These are phyloP conservation scores for Vidua chalybeata DNA, from an alignment of 2,113 vertebrate species.

Conservation along the genomic window DNA sequence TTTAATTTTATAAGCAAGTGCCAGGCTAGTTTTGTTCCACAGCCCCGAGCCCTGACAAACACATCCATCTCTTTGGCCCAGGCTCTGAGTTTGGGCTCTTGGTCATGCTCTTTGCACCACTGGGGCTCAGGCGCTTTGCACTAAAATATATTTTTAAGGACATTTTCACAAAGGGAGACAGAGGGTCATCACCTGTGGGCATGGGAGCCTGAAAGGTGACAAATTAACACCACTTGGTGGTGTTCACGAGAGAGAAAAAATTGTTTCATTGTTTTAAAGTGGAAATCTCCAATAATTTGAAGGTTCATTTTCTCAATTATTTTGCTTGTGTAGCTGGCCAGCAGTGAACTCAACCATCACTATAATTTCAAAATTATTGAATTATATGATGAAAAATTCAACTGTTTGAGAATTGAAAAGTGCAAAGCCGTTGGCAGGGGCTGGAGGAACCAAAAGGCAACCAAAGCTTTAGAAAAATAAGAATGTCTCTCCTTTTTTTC, in stretches of 20 bases:
- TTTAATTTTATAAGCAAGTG: neutral
- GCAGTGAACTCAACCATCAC: neutral
- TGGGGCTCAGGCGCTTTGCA: neutral
- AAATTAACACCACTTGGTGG: neutral
- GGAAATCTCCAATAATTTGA: neutral
- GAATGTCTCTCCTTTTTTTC: neutral
- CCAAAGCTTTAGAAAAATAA: neutral
- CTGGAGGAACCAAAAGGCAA: neutral
- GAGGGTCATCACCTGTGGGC: neutral
- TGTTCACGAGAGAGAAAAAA: neutral
- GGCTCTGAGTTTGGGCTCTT: neutral
- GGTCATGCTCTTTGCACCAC: neutral
- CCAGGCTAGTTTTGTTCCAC: neutral
- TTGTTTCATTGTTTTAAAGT: neutral
- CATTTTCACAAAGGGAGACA: neutral
- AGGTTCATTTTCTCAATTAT: neutral
- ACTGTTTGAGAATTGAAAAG: neutral
- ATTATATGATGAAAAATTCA: neutral
- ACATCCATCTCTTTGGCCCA: neutral
- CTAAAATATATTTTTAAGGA: neutral
- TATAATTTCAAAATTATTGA: neutral
- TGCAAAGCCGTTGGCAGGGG: neutral
- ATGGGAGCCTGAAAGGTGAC: neutral
- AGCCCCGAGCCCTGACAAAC: neutral
- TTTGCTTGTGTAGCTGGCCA: neutral